Percentiles rank a stretch among this genome's conserved stretches.
Evolutionary conservation across 2,797 vertebrate species (phyloP).

Genomic region (Danio albolineatus): DNA sequence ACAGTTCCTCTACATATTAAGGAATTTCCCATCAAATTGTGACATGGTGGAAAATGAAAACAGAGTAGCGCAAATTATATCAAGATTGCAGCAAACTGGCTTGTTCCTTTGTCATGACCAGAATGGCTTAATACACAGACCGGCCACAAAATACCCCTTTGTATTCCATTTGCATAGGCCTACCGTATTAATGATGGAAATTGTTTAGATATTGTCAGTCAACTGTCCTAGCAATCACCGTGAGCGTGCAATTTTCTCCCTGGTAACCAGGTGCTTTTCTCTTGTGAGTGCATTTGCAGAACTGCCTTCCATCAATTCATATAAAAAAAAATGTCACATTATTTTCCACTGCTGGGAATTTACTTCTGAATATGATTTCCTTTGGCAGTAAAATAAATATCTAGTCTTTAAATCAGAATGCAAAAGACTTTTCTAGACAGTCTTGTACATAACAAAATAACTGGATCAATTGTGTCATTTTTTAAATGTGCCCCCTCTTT

Average conservation of each 20-base stretch:
- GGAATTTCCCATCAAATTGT: conserved; percentile 26
- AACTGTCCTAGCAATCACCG: conserved; percentile 28
- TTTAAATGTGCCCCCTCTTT: neutral
- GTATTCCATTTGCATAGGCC: conserved; percentile 24
- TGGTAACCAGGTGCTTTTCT: conserved; percentile 22
- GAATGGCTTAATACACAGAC: neutral
- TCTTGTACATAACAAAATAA: neutral
- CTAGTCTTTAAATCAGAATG: neutral
- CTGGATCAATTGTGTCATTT: neutral
- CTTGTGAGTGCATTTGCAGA: conserved; percentile 24
- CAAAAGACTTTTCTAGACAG: conserved; percentile 9
- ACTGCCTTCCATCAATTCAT: conserved; percentile 38
- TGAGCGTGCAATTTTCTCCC: conserved; percentile 8
- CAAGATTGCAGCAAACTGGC: neutral
- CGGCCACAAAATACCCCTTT: conserved; percentile 1
- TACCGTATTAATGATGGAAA: conserved; percentile 18
- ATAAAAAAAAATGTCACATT: conserved; percentile 38
- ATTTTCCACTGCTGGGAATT: conserved; percentile 15
- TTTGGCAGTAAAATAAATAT: conserved; percentile 16
- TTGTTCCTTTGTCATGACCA: conserved; percentile 2
- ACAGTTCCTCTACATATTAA: neutral
- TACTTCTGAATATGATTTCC: conserved; percentile 18
- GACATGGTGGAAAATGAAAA: neutral
- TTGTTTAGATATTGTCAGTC: conserved; percentile 42
- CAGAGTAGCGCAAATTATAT: neutral